These are phyloP conservation scores for Heliothis virescens DNA, from an alignment of 1,140 invertebrate species.

Conservation along the genomic window DNA sequence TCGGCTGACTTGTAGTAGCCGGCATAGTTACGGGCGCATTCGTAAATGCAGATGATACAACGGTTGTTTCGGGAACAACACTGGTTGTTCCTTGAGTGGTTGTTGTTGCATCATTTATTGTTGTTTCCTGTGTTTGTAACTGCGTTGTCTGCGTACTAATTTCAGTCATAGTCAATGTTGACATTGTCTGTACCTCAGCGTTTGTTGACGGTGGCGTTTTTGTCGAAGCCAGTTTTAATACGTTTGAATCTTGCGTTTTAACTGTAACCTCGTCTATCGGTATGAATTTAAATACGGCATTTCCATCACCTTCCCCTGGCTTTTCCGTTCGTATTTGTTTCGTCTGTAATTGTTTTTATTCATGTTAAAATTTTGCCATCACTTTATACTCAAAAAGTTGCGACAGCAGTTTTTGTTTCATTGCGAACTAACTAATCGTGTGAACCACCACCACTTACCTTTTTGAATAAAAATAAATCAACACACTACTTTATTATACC, in stretches of 20 bases:
- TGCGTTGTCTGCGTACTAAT: slow-evolving; percentile 67
- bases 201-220: slow-evolving; percentile 65
- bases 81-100: slow-evolving; percentile 57
- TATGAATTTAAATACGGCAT: slow-evolving; percentile 83
- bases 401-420: slow-evolving; percentile 11
- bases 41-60: slow-evolving; percentile 54
- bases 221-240: slow-evolving; percentile 79
- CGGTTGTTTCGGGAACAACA: slow-evolving; percentile 53
- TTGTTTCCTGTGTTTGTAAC: slow-evolving; percentile 66
- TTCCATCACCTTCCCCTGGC: slow-evolving; percentile 75
- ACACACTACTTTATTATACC: slow-evolving; percentile 42
- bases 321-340: slow-evolving; percentile 85
- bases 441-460: slow-evolving; percentile 61
- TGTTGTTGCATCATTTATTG: slow-evolving; percentile 61
- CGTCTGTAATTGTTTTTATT: slow-evolving; percentile 78
- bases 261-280: slow-evolving; percentile 82
- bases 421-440: slow-evolving; percentile 6
- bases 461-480: slow-evolving; percentile 26
- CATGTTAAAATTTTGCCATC: slow-evolving; percentile 50
- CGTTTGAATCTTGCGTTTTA: slow-evolving; percentile 76
- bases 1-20: slow-evolving; percentile 45
- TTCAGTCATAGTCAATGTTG: slow-evolving; percentile 60
- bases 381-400: background rate
- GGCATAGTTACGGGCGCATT: slow-evolving; percentile 39
- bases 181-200: slow-evolving; percentile 59